Conservation (phyloP, 1,140 invertebrate genomes). For the Watersipora subatra region DNA sequence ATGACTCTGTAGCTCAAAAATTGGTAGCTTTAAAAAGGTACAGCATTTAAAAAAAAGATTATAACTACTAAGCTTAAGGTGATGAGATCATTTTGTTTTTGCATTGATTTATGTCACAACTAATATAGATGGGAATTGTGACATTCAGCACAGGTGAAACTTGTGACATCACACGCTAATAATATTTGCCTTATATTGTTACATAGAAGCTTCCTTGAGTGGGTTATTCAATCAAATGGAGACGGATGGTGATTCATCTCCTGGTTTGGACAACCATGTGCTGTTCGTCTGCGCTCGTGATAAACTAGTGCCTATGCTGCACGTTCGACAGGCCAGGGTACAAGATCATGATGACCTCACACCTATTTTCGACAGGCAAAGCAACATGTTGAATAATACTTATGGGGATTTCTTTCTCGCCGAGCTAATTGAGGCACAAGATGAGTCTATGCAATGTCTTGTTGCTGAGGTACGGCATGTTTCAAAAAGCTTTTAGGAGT, state of each 20-base stretch:
- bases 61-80: too few species aligned
- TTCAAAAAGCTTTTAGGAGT: not conserved
- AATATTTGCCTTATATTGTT: too few species aligned
- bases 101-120: too few species aligned
- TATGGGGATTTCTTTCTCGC: conserved; percentile 60
- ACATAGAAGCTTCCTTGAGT: not conserved
- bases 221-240: not conserved
- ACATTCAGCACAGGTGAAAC: too few species aligned
- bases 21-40: too few species aligned
- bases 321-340: conserved; percentile 43
- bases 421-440: conserved; percentile 51
- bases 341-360: conserved; percentile 60
- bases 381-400: conserved; percentile 42
- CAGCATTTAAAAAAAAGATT: too few species aligned
- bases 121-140: too few species aligned
- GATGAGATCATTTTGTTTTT: too few species aligned
- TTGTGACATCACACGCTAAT: too few species aligned
- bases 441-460: conserved; percentile 39
- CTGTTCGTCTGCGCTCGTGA: conserved; percentile 32
- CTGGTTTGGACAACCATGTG: conserved; percentile 12
- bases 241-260: not conserved
- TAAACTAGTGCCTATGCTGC: conserved; percentile 34
- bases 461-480: conserved; percentile 32
- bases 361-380: conserved; percentile 50
- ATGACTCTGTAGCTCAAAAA: too few species aligned